Evolutionary conservation across 37 sponge, comb jelly and placozoan species (phyloP).

Genomic region (Spongilla lacustris): DNA sequence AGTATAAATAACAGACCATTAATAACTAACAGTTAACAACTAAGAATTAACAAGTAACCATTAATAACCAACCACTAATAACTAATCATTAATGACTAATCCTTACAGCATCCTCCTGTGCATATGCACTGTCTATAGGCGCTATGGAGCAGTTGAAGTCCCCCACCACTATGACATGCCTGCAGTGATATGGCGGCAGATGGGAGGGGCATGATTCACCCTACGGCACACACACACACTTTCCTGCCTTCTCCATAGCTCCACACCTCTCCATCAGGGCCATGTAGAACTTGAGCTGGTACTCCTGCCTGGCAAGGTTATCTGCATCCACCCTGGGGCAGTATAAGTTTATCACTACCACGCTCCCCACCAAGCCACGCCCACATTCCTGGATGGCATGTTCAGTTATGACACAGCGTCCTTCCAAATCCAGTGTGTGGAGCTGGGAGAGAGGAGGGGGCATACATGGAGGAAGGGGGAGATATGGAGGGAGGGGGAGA

Average conservation of each 20-base stretch:
- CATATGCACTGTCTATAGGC: conserved; percentile 68
- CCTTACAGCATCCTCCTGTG: conserved; percentile 60
- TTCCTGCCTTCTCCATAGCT: conserved; percentile 68
- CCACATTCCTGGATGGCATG: conserved; percentile 16
- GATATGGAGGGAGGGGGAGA: conserved; percentile 14
- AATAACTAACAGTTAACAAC: too few relatives aligned
- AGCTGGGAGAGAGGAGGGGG: not conserved
- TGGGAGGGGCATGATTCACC: not conserved
- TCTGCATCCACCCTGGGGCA: conserved; percentile 75
- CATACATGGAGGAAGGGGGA: not conserved
- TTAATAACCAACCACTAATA: too few relatives aligned
- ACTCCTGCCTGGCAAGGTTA: conserved; percentile 55
- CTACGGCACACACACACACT: conserved; percentile 32
- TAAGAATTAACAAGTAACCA: too few relatives aligned
- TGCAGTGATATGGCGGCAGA: not conserved
- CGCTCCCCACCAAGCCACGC: conserved; percentile 5
- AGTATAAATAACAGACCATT: too few relatives aligned
- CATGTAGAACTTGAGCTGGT: conserved; percentile 72
- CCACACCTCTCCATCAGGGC: conserved; percentile 51
- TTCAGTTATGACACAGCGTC: conserved; percentile 79
- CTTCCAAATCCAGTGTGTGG: conserved; percentile 54
- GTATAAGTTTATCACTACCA: conserved; percentile 89
- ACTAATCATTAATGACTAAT: not conserved
- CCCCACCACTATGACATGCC: conserved; percentile 69
- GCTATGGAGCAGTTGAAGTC: conserved; percentile 74